Percentiles rank a stretch among this genome's conserved stretches.
phyloP scores from a whole-genome alignment of 2,888 invertebrate species.

The Atrina japonica region DNA sequence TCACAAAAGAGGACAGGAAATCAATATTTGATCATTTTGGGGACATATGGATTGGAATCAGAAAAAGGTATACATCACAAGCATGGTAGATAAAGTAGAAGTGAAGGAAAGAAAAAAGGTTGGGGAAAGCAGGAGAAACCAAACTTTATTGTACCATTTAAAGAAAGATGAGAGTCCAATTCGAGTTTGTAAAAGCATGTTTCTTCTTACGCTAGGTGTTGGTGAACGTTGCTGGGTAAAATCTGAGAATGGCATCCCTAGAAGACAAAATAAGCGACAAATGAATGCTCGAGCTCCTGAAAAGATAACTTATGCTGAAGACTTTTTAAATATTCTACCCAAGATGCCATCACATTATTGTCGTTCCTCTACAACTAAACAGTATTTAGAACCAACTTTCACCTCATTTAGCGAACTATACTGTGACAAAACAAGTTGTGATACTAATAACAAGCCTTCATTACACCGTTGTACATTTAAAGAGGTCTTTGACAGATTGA shows the following conservation, averaged over 20 bases:
- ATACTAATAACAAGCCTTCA: slow-evolving; percentile 8
- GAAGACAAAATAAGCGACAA: not conserved
- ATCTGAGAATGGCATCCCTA: slow-evolving; percentile 13
- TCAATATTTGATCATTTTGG: slow-evolving; percentile 18
- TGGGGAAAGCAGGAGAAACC: not conserved
- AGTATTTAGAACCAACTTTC: slow-evolving; percentile 43
- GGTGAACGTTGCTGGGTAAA: slow-evolving; percentile 45
- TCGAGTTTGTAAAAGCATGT: slow-evolving; percentile 52
- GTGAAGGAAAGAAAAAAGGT: slow-evolving; percentile 1
- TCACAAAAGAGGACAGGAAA: slow-evolving; percentile 10
- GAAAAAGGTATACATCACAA: slow-evolving; percentile 8
- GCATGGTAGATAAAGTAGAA: too few relatives aligned
- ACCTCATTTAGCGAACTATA: slow-evolving; percentile 31
- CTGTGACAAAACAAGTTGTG: slow-evolving; percentile 11
- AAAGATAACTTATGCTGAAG: slow-evolving; percentile 21
- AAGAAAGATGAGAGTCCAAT: slow-evolving; percentile 28
- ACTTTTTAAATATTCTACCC: slow-evolving; percentile 35
- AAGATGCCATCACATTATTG: slow-evolving; percentile 47
- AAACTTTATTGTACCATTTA: slow-evolving; percentile 7
- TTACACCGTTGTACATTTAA: slow-evolving; percentile 17
- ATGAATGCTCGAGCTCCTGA: not conserved
- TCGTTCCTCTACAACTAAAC: slow-evolving; percentile 37
- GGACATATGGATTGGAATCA: slow-evolving; percentile 10
- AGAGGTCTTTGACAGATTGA: slow-evolving; percentile 39
- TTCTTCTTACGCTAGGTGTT: slow-evolving; percentile 50